phyloP scores from a whole-genome alignment of 2,888 invertebrate species.

The Caenorhabditis virilis region DNA sequence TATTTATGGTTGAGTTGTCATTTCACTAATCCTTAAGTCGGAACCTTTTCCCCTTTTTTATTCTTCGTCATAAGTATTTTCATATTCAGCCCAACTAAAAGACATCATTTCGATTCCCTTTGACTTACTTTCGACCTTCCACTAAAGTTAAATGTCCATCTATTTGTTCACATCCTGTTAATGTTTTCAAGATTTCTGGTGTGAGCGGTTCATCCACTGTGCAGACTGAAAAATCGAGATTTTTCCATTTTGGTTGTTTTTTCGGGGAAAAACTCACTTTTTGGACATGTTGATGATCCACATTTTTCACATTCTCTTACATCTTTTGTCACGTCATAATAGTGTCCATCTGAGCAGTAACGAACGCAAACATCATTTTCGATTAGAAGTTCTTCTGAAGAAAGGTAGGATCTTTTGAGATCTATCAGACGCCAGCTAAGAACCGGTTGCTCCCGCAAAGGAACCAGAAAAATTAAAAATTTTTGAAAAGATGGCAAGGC shows the following conservation, averaged over 20 bases:
- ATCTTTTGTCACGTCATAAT: constrained; percentile 41
- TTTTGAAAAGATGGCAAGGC: too few species aligned
- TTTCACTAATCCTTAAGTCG: constrained; percentile 4
- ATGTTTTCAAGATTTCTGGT: constrained; percentile 6
- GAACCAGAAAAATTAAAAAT: too few species aligned
- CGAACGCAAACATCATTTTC: constrained; percentile 51
- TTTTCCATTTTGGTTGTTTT: background rate
- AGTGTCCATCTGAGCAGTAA: constrained; percentile 38
- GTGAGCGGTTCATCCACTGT: constrained; percentile 31
- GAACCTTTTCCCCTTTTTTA: constrained; percentile 5
- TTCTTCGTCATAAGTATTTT: background rate
- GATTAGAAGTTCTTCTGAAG: constrained; percentile 44
- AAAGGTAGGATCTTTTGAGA: too few species aligned
- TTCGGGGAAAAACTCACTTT: constrained; percentile 18
- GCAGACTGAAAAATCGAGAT: constrained; percentile 23
- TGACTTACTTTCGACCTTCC: constrained; percentile 2
- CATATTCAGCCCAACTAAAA: background rate
- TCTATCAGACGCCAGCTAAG: too few species aligned
- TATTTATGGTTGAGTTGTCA: constrained; percentile 27
- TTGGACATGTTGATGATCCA: constrained; percentile 31
- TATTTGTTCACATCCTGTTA: constrained; percentile 43
- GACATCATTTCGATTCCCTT: too few species aligned
- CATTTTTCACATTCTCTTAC: constrained; percentile 44
- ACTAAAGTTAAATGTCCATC: constrained; percentile 38
- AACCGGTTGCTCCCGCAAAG: too few species aligned